phyloP scores from a whole-genome alignment of 1,140 invertebrate genomes.

The Ceratina australensis region DNA sequence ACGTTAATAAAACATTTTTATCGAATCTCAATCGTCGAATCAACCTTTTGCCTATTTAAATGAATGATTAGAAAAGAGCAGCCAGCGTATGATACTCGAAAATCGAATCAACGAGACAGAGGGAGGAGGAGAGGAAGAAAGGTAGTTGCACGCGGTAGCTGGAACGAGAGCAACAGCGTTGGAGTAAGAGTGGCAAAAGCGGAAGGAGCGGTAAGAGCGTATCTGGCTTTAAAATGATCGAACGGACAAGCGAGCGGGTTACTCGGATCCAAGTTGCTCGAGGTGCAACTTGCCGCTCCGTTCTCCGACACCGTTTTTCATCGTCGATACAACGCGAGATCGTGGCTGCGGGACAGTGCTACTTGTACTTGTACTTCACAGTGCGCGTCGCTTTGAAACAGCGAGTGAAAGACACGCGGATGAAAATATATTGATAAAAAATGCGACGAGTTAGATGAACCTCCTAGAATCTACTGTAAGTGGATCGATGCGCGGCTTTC shows the following conservation, averaged over 20 bases:
- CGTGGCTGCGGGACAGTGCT: background rate
- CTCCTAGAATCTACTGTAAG: slow-evolving; percentile 3
- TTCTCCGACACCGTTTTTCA: background rate
- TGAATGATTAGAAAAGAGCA: too few relatives aligned
- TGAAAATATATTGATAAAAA: background rate
- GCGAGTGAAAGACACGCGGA: too few relatives aligned
- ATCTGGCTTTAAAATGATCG: slow-evolving; percentile 69
- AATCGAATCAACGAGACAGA: background rate
- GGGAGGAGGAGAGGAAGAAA: background rate
- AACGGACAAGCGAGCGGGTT: slow-evolving; percentile 60
- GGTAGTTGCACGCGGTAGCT: background rate
- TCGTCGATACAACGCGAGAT: background rate
- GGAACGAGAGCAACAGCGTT: background rate
- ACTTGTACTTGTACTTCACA: too few relatives aligned
- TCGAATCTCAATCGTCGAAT: too few relatives aligned
- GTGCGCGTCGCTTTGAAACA: too few relatives aligned
- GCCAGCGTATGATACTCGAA: too few relatives aligned
- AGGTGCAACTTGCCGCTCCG: slow-evolving; percentile 40
- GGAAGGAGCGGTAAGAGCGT: slow-evolving; percentile 26
- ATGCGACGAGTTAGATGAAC: too few relatives aligned
- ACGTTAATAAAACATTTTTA: too few relatives aligned
- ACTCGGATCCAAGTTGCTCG: slow-evolving; percentile 63
- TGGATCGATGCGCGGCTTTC: slow-evolving; percentile 34
- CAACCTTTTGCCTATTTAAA: too few relatives aligned
- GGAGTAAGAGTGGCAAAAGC: slow-evolving; percentile 15